A percentile compares a stretch with the other conserved stretches of the same genome.
phyloP scores from a whole-genome alignment of 2,113 vertebrate species.

The Ranitomeya imitator region DNA sequence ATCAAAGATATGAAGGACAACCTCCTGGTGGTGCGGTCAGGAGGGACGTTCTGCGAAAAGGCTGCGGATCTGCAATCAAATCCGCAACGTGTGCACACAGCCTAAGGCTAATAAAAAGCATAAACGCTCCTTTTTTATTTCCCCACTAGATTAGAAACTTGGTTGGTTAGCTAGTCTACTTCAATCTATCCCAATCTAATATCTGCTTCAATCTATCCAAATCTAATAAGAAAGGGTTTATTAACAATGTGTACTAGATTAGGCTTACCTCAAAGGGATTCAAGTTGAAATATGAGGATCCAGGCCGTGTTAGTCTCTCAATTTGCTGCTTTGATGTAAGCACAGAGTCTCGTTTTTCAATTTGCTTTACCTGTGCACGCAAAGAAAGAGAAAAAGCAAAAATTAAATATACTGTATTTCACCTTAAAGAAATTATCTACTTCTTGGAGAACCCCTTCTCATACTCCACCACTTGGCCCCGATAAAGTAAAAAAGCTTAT shows the following conservation, averaged over 20 bases:
- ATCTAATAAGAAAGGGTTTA: neutral
- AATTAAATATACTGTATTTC: neutral
- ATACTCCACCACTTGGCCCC: too few species aligned
- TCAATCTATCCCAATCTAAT: neutral
- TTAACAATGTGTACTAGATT: neutral
- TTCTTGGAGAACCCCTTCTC: too few species aligned
- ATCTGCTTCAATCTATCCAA: too few species aligned
- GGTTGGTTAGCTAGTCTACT: neutral
- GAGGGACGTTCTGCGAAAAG: too few species aligned
- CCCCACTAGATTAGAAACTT: neutral
- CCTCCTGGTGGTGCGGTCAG: too few species aligned
- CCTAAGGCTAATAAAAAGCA: too few species aligned
- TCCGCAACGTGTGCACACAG: too few species aligned
- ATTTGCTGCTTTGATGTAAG: slow-evolving; percentile 97
- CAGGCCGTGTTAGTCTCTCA: slow-evolving; percentile 90
- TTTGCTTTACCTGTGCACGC: slow-evolving; percentile 89
- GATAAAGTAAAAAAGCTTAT: too few species aligned
- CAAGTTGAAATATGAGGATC: slow-evolving; percentile 94
- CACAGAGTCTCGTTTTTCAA: slow-evolving; percentile 96
- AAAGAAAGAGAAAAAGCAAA: slow-evolving; percentile 2
- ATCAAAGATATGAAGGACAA: too few species aligned
- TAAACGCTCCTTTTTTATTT: too few species aligned
- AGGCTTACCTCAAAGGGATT: slow-evolving; percentile 93
- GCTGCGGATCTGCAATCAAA: too few species aligned
- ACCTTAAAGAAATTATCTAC: too few species aligned